Conservation (phyloP, 2,888 invertebrate species). For the Orthonevra nobilis region DNA sequence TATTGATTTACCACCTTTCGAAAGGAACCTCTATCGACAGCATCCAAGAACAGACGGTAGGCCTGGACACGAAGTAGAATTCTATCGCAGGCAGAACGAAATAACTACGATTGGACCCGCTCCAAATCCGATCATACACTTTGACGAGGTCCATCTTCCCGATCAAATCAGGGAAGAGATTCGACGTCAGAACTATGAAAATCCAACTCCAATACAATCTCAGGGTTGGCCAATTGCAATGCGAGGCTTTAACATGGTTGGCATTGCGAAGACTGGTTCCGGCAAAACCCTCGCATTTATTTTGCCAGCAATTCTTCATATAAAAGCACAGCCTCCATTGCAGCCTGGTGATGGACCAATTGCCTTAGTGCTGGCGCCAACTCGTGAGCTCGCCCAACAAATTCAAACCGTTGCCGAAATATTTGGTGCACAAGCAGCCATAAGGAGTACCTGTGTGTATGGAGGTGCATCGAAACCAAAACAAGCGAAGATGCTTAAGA, state of each 20-base stretch:
- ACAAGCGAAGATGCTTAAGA: constrained; percentile 85
- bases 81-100: constrained; percentile 84
- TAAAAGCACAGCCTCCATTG: constrained; percentile 87
- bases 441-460: constrained; percentile 91
- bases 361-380: constrained; percentile 87
- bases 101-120: constrained; percentile 86
- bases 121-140: constrained; percentile 87
- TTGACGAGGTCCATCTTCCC: constrained; percentile 88
- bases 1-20: constrained; percentile 83
- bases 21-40: constrained; percentile 89
- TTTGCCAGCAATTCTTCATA: constrained; percentile 90
- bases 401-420: constrained; percentile 90
- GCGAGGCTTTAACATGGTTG: constrained; percentile 88
- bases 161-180: constrained; percentile 84
- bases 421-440: constrained; percentile 88
- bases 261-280: constrained; percentile 89
- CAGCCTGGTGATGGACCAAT: constrained; percentile 89
- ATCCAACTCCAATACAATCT: constrained; percentile 90
- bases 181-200: constrained; percentile 83
- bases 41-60: constrained; percentile 83
- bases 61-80: constrained; percentile 84
- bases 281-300: constrained; percentile 88
- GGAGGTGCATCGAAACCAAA: constrained; percentile 92
- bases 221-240: constrained; percentile 91
- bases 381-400: constrained; percentile 90